phyloP scores from a whole-genome alignment of 2,888 invertebrate genomes.

The Tetranychus truncatus region DNA sequence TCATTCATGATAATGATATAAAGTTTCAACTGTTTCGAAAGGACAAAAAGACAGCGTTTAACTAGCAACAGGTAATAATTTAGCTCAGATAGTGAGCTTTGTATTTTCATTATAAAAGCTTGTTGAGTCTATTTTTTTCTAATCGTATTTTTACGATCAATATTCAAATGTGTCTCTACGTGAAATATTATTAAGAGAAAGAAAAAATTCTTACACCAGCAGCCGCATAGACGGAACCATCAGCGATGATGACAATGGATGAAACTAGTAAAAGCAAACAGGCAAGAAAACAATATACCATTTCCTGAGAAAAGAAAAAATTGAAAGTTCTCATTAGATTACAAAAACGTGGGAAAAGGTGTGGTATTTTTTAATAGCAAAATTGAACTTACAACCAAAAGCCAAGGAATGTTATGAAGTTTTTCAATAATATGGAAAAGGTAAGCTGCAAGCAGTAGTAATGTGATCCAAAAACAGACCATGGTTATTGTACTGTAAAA shows the following conservation, averaged over 20 bases:
- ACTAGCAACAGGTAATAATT: neutral
- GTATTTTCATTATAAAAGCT: neutral
- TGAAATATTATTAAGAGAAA: neutral
- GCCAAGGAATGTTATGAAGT: constrained; percentile 65
- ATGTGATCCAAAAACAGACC: constrained; percentile 67
- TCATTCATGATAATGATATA: neutral
- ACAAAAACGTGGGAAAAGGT: neutral
- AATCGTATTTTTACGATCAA: neutral
- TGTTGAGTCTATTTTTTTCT: neutral
- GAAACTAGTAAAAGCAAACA: constrained; percentile 55
- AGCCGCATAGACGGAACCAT: constrained; percentile 43
- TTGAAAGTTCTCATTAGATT: constrained; percentile 7
- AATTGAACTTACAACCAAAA: constrained; percentile 44
- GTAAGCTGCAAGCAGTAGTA: constrained; percentile 56
- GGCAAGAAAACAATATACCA: constrained; percentile 54
- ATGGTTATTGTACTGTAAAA: constrained; percentile 59
- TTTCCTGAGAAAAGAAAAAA: constrained; percentile 39
- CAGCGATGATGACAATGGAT: constrained; percentile 45
- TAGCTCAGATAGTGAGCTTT: neutral
- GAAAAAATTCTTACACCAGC: constrained; percentile 44
- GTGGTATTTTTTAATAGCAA: neutral
- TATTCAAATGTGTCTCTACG: neutral
- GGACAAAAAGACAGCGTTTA: neutral
- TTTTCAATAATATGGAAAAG: constrained; percentile 69
- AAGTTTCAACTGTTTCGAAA: neutral